Conservation (phyloP, 2,797 vertebrate genomes). For the Natrix natrix region DNA sequence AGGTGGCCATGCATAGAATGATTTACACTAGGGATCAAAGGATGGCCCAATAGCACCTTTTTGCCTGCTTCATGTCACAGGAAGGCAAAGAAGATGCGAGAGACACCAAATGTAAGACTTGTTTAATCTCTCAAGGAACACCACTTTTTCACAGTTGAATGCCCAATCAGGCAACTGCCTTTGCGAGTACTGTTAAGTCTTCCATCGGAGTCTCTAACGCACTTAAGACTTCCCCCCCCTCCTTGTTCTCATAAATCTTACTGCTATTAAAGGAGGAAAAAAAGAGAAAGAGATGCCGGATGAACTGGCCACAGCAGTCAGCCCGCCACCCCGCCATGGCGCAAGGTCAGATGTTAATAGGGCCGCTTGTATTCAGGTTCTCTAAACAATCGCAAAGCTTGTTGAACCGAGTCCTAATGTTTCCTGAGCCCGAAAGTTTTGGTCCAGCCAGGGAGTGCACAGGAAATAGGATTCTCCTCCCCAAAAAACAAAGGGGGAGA, state of each 20-base stretch:
- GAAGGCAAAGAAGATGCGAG: not conserved
- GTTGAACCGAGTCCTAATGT: constrained; percentile 37
- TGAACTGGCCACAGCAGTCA: constrained; percentile 30
- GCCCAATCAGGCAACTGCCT: constrained; percentile 13
- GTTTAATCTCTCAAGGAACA: not conserved
- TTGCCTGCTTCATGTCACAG: constrained; percentile 12
- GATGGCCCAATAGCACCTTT: constrained; percentile 1
- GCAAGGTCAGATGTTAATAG: constrained; percentile 60
- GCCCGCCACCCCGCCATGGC: constrained; percentile 16
- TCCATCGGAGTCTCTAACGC: constrained; percentile 11
- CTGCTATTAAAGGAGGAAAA: not conserved
- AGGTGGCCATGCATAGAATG: not conserved
- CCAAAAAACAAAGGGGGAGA: not conserved
- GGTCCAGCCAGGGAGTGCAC: constrained; percentile 30
- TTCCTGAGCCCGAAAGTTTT: constrained; percentile 32
- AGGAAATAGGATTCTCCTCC: constrained; percentile 27
- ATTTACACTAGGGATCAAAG: constrained; percentile 49
- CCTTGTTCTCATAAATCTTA: constrained; percentile 43
- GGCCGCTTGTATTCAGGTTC: constrained; percentile 38
- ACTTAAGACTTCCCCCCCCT: not conserved
- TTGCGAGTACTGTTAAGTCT: constrained; percentile 11
- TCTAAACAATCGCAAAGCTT: constrained; percentile 46
- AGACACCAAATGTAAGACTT: not conserved
- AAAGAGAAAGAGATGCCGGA: constrained; percentile 27
- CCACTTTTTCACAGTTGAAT: constrained; percentile 1